A percentile compares a stretch with the other conserved stretches of the same genome.
These are phyloP conservation scores for Semaprochilodus insignis DNA, from an alignment of 2,797 vertebrate genomes.

Conservation along the genomic window DNA sequence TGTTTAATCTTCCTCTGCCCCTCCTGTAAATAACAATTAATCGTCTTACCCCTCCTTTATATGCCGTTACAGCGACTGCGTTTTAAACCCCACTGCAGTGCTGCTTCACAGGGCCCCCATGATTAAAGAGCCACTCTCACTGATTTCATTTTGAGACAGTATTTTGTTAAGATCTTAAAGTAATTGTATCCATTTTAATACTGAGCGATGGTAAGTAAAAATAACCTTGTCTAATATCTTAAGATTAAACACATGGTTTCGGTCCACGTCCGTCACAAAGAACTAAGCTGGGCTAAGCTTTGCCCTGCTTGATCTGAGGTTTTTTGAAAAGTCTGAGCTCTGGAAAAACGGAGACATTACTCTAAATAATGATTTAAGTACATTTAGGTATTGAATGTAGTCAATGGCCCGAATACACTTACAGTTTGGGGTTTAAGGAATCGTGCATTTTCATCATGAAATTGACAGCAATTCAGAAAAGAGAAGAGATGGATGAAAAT, in stretches of 20 bases:
- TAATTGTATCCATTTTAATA: slow-evolving; percentile 78
- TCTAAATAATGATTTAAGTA: slow-evolving; percentile 70
- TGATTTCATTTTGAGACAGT: slow-evolving; percentile 37
- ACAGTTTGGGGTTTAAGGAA: slow-evolving; percentile 48
- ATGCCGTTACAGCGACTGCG: slow-evolving; percentile 55
- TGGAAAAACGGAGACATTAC: slow-evolving; percentile 64
- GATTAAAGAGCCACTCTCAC: slow-evolving; percentile 52
- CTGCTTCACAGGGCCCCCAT: slow-evolving; percentile 47
- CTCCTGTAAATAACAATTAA: slow-evolving; percentile 88
- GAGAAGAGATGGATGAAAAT: slow-evolving; percentile 11
- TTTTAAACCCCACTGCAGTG: slow-evolving; percentile 52
- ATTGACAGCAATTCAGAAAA: slow-evolving; percentile 46
- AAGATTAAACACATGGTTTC: slow-evolving; percentile 80
- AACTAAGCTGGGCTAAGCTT: slow-evolving; percentile 64
- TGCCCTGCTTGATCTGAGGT: slow-evolving; percentile 25
- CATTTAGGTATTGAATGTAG: slow-evolving; percentile 54
- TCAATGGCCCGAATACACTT: slow-evolving; percentile 39
- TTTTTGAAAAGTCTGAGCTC: slow-evolving; percentile 63
- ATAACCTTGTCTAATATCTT: slow-evolving; percentile 79
- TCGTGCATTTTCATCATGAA: slow-evolving; percentile 42
- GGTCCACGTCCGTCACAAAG: slow-evolving; percentile 58
- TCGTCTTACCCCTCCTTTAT: slow-evolving; percentile 76
- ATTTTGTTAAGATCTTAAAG: slow-evolving; percentile 51
- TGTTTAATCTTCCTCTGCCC: slow-evolving; percentile 70
- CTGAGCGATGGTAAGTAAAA: slow-evolving; percentile 77